Percentiles rank a stretch among this genome's conserved stretches.
phyloP scores from a whole-genome alignment of 2,888 invertebrate species.

The Chydorus sphaericus region DNA sequence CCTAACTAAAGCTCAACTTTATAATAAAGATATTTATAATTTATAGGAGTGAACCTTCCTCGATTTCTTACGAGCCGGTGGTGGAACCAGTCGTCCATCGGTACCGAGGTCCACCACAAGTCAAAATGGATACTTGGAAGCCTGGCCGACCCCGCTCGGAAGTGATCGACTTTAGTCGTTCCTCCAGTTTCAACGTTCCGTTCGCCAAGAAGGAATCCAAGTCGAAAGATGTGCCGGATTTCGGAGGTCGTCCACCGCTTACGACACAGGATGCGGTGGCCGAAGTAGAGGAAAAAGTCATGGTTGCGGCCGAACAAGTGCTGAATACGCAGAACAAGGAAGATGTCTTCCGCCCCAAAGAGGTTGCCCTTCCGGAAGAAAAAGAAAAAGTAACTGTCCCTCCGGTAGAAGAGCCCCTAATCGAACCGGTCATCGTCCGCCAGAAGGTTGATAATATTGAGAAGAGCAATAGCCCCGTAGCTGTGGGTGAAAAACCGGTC shows the following conservation, averaged over 20 bases:
- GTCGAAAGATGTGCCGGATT: not conserved
- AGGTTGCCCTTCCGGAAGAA: not conserved
- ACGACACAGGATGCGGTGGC: not conserved
- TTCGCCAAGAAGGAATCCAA: not conserved
- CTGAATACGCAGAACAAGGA: no score
- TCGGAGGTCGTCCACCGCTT: not conserved
- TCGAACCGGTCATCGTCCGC: not conserved
- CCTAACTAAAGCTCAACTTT: not conserved
- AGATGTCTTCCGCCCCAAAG: no score
- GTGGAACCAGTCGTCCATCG: slow-evolving; percentile 5
- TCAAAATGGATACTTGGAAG: slow-evolving; percentile 14
- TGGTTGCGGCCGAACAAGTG: not conserved
- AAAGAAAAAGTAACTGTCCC: not conserved
- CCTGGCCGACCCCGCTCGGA: slow-evolving; percentile 12
- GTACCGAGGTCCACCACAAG: slow-evolving; percentile 14
- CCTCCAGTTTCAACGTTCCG: slow-evolving; percentile 4
- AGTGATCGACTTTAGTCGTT: slow-evolving; percentile 11
- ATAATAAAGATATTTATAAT: no score
- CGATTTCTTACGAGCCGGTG: no score
- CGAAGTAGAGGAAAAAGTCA: not conserved
- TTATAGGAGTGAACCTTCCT: no score
- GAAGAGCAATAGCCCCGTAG: not conserved
- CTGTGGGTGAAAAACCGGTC: not conserved
- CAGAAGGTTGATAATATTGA: not conserved
- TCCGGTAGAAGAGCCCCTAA: not conserved